These are phyloP conservation scores for Alethe diademata DNA, from an alignment of 2,113 vertebrate genomes.

Conservation along the genomic window DNA sequence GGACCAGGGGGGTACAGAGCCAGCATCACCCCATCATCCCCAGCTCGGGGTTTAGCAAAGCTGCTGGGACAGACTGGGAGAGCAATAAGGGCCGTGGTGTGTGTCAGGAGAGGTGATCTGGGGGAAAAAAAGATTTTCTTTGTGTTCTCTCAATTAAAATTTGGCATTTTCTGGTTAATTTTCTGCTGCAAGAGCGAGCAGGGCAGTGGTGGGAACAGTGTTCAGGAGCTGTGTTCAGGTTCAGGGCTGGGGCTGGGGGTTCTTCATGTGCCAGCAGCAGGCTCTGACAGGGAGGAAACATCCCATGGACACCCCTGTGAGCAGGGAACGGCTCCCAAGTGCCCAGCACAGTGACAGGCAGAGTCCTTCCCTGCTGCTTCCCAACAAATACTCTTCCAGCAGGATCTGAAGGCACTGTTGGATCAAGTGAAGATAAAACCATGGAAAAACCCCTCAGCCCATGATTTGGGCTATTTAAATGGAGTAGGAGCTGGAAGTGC, in stretches of 20 bases:
- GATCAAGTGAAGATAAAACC: neutral
- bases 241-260: neutral
- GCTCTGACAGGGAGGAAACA: neutral
- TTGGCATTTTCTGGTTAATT: neutral
- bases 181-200: rapidly evolving
- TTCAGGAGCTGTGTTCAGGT: neutral
- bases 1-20: neutral
- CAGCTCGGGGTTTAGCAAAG: neutral
- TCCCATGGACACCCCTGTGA: neutral
- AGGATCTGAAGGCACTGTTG: neutral
- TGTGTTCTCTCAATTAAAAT: rapidly evolving
- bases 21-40: rapidly evolving
- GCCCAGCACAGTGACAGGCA: neutral
- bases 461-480: neutral
- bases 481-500: neutral
- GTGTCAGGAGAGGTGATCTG: neutral
- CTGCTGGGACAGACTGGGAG: neutral
- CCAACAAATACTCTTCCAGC: neutral
- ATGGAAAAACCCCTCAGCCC: neutral
- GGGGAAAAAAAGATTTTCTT: rapidly evolving
- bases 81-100: rapidly evolving
- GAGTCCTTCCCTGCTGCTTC: neutral
- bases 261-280: neutral
- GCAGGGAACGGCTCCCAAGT: rapidly evolving
- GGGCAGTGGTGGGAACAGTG: neutral